Conservation (phyloP, 2,888 invertebrate species). For the Euplagia quadripunctaria region DNA sequence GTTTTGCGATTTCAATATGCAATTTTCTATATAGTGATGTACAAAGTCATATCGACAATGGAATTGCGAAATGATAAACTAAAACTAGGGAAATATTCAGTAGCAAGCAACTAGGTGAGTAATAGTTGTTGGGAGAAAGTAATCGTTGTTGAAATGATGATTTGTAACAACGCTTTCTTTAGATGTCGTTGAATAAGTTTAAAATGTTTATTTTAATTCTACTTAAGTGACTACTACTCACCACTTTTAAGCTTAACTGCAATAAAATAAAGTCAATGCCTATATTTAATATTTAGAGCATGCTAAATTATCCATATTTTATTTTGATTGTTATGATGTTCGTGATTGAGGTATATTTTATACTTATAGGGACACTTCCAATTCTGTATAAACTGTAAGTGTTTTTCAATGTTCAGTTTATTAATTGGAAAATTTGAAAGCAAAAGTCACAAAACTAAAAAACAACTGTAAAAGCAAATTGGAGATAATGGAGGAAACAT, state of each 20-base stretch:
- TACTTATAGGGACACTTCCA: no score
- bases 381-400: no score
- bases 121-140: background rate
- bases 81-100: background rate
- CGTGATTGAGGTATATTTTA: no score
- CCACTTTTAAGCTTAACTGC: no score
- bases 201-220: background rate
- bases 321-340: background rate
- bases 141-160: background rate
- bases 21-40: conserved; percentile 45
- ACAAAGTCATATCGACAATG: conserved; percentile 19
- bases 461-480: no score
- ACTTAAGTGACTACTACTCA: background rate
- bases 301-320: no score
- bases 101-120: background rate
- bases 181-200: background rate
- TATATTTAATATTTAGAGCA: no score
- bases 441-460: no score
- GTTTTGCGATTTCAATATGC: conserved; percentile 49
- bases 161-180: background rate
- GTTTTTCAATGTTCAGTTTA: no score
- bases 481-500: no score
- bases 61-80: background rate
- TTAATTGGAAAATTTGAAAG: no score
- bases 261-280: no score